Evolutionary conservation across 2,797 vertebrate genomes (phyloP).

Genomic region (Rhynchonycteris naso): DNA sequence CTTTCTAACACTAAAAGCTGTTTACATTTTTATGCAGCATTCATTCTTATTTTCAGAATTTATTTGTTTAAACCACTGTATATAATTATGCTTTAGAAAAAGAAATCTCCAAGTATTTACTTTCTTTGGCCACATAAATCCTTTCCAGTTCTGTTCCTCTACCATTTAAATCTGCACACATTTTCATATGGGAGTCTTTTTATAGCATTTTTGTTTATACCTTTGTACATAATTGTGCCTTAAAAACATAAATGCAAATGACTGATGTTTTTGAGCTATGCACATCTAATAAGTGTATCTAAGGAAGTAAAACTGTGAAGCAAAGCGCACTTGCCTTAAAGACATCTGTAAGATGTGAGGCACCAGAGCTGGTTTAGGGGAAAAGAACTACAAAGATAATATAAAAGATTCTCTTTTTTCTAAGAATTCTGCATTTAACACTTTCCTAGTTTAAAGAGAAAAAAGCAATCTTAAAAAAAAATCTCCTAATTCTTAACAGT

Average conservation of each 20-base stretch:
- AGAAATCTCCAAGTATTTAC: slow-evolving; percentile 19
- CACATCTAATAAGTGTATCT: not conserved
- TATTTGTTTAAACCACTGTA: not conserved
- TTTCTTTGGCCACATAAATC: not conserved
- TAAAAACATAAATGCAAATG: slow-evolving; percentile 18
- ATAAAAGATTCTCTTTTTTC: not conserved
- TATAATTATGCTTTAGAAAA: slow-evolving; percentile 49
- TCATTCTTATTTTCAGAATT: not conserved
- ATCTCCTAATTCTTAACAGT: not conserved
- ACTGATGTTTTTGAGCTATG: not conserved
- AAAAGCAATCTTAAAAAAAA: not conserved
- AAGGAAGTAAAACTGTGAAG: not conserved
- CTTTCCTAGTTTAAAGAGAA: not conserved
- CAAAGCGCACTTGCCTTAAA: not conserved
- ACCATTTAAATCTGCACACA: not conserved
- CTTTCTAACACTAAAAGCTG: not conserved
- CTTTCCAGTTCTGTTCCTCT: not conserved
- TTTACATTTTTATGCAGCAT: slow-evolving; percentile 11
- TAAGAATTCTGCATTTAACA: not conserved
- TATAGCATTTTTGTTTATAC: not conserved
- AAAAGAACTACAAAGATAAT: not conserved
- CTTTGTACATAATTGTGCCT: not conserved
- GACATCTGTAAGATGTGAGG: not conserved
- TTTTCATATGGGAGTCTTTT: not conserved
- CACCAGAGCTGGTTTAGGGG: too few relatives aligned